Evolutionary conservation across 2,113 vertebrate genomes (phyloP).

Genomic region (Scolopax mira): DNA sequence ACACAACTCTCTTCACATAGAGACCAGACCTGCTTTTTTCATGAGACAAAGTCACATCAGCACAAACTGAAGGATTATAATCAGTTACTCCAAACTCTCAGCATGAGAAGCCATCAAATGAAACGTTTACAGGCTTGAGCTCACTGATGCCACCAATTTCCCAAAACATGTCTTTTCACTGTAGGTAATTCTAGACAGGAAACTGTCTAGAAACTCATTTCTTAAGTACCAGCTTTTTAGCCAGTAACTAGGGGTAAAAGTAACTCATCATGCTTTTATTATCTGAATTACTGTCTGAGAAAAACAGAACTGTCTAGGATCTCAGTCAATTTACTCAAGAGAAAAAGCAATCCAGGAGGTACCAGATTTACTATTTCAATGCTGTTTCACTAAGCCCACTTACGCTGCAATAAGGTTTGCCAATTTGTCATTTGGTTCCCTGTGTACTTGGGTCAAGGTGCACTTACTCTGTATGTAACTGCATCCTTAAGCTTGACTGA

Average conservation of each 20-base stretch:
- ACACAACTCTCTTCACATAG: background rate
- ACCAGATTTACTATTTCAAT: background rate
- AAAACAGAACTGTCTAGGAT: background rate
- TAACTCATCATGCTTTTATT: background rate
- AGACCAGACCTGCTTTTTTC: background rate
- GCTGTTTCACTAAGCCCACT: background rate
- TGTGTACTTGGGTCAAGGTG: background rate
- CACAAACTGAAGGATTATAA: background rate
- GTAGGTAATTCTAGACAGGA: background rate
- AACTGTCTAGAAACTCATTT: background rate
- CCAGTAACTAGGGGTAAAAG: background rate
- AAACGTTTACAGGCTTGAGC: background rate
- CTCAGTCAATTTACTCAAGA: background rate
- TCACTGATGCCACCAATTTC: background rate
- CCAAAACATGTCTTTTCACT: background rate
- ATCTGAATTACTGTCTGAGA: background rate
- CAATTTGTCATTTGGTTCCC: background rate
- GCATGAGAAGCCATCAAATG: background rate
- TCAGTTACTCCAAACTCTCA: background rate
- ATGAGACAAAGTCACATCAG: background rate
- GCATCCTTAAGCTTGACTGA: background rate
- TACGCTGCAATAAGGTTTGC: background rate
- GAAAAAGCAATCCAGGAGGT: background rate
- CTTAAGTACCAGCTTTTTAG: background rate
- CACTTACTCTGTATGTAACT: background rate